phyloP scores from a whole-genome alignment of 2,888 invertebrate species.

The Fragum fragum region DNA sequence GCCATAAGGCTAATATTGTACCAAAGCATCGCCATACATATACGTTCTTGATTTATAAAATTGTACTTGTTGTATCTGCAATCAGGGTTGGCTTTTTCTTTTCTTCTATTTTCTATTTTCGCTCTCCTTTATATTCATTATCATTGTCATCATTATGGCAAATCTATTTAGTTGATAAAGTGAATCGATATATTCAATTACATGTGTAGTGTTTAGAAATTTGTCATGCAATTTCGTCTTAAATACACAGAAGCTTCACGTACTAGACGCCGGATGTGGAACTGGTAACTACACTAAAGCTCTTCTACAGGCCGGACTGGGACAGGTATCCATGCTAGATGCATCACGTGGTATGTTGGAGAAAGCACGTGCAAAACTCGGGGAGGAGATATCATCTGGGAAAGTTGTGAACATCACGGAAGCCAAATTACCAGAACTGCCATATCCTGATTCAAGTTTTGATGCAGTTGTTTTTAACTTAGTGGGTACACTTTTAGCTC shows the following conservation, averaged over 20 bases:
- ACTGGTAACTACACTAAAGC: constrained; percentile 40
- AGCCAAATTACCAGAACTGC: constrained; percentile 40
- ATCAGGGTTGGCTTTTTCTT: no score
- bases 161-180: no score
- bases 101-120: no score
- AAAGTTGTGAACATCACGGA: constrained; percentile 30
- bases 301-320: constrained; percentile 40
- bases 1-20: no score
- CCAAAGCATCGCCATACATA: no score
- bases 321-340: constrained; percentile 48
- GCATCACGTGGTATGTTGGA: constrained; percentile 53
- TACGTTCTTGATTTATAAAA: no score
- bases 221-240: neutral
- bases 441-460: constrained; percentile 44
- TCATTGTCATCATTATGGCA: no score
- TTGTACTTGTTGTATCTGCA: no score
- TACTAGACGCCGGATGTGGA: constrained; percentile 58
- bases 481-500: constrained; percentile 31
- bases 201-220: no score
- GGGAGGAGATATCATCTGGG: constrained; percentile 25
- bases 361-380: constrained; percentile 48
- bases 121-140: no score
- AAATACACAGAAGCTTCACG: constrained; percentile 54
- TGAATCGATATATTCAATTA: no score
- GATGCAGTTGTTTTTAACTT: constrained; percentile 60